Base-by-base conservation (phyloP, 2,113 vertebrate species). In the Periophthalmus modestus region DNA sequence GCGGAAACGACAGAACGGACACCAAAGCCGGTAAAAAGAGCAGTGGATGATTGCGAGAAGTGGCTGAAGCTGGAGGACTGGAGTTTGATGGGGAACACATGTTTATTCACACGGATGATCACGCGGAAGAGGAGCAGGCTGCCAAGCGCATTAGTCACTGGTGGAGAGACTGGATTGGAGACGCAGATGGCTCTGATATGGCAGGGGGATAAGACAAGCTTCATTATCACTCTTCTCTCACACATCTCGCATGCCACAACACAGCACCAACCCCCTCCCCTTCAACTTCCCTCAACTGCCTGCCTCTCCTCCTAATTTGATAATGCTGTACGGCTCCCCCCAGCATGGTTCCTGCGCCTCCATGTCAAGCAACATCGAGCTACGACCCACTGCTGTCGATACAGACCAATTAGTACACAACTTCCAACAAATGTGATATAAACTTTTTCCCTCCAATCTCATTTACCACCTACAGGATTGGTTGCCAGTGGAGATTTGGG, bases 191-290 rank as follows among this genome's bases (percentile, higher is more conserved):
- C 80, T 66, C 19, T 62, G 87, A 78, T 83, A 50, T 68, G 47
- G 48, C 73, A 61, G 67, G 54, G 54, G 58, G 48, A 57, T 72
- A 85, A 80, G 73, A 86, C 74, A 68, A 88, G 71, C 72, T 87
- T 90, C 83, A 82, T 89, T 89, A 88, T 89, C 84, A 86, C 82
- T 79, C 87, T 83, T 74, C 55, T 83, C 71, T 62, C 59, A 34
- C 59, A 65, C 33, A 43, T 73, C 83, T 84, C 59, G 76, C 81
- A 82, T 70, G 73, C 57, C 80, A 69, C 85, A 73, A 80, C 85
- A 73, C 4, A 62, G 5, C 34, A 43, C 39, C 58, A 28, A 14
- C 57, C 54, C 59, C 72, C 63, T 33, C 58, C 3, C 34, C 10
- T n/a, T 9, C 39, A 43, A 19, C 54, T 34, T 71, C 79, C 69